Conservation (phyloP, 2,888 invertebrate species). For the Ptychoptera albimana region DNA sequence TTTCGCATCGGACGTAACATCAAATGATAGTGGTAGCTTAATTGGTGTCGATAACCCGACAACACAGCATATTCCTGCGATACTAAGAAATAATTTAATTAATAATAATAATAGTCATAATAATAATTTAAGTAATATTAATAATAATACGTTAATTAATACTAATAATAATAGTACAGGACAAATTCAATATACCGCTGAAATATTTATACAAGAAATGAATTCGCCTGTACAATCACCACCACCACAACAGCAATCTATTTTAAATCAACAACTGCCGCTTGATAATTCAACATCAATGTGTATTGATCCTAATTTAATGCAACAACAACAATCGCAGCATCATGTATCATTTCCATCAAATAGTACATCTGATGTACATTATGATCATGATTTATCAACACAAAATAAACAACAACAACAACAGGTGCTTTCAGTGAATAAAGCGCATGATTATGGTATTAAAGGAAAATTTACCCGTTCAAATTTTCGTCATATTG, state of each 20-base stretch:
- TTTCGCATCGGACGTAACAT: too few species aligned
- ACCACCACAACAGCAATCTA: too few species aligned
- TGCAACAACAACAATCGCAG: too few species aligned
- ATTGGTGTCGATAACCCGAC: too few species aligned
- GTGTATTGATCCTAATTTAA: too few species aligned
- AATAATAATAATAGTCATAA: background rate
- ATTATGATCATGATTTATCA: background rate
- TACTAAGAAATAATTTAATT: conserved; percentile 1
- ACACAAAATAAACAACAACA: conserved; percentile 5
- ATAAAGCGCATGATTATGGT: conserved; percentile 1
- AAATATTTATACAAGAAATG: conserved; percentile 2
- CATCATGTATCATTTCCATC: too few species aligned
- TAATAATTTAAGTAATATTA: conserved; percentile 6
- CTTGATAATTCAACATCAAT: too few species aligned
- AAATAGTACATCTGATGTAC: too few species aligned
- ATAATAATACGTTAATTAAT: conserved; percentile 26
- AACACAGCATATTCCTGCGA: conserved; percentile 1
- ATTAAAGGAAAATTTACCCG: background rate
- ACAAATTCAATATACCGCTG: conserved; percentile 18
- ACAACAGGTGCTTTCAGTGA: background rate
- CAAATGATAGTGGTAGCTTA: too few species aligned
- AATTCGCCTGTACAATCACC: background rate
- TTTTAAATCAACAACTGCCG: too few species aligned
- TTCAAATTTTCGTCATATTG: background rate
- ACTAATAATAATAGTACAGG: conserved; percentile 24